Evolutionary conservation across 2,113 vertebrate genomes (phyloP).

Genomic region (Entosphenus tridentatus): DNA sequence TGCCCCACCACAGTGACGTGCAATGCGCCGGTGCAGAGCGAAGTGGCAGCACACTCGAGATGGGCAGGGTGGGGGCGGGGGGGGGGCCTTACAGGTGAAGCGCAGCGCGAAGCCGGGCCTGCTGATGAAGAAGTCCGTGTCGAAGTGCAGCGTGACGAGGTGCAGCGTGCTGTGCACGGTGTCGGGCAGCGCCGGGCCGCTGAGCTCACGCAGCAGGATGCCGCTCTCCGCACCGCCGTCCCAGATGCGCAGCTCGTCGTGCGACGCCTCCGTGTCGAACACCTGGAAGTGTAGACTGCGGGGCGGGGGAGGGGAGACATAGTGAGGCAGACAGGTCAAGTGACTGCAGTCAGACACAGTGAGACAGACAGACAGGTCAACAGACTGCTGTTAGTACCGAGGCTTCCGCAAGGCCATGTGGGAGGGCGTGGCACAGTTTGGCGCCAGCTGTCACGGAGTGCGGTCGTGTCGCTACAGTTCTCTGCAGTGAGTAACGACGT

Average conservation of each 20-base stretch:
- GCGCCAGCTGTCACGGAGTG: no score
- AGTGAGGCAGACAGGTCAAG: no score
- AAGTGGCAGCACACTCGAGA: not conserved
- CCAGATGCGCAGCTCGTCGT: constrained; percentile 78
- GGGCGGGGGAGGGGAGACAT: not conserved
- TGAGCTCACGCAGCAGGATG: constrained; percentile 60
- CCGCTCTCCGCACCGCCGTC: constrained; percentile 76
- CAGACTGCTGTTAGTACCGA: no score
- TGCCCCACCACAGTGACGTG: no score
- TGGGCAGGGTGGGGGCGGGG: not conserved
- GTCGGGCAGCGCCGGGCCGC: constrained; percentile 38
- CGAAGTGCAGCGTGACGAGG: constrained; percentile 72
- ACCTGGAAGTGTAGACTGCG: constrained; percentile 76
- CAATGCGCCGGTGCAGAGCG: not conserved
- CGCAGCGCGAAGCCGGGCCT: constrained; percentile 89
- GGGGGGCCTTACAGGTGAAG: constrained; percentile 43
- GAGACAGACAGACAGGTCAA: no score
- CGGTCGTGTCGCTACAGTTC: no score
- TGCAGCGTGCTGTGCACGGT: constrained; percentile 84
- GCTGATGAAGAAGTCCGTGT: constrained; percentile 96
- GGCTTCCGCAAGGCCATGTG: no score
- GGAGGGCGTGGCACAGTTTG: no score
- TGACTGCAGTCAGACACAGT: no score
- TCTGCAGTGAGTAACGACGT: no score
- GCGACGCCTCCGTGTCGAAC: constrained; percentile 86